Conservation (phyloP, 2,797 vertebrate genomes). For the Leptatherina wallacei region DNA sequence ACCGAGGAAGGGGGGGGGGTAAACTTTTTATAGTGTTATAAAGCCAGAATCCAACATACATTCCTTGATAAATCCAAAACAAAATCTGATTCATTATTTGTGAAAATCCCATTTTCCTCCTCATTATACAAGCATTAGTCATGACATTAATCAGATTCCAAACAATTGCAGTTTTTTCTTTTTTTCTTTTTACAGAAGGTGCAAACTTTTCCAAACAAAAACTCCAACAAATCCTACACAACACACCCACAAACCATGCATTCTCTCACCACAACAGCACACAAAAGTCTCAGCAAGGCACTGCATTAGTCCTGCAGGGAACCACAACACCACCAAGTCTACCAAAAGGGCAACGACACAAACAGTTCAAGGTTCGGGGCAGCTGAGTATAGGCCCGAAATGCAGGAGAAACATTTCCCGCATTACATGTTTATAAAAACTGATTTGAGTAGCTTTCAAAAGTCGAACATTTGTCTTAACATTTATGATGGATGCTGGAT, state of each 20-base stretch:
- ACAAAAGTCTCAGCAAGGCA: constrained; percentile 55
- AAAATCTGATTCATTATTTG: background rate
- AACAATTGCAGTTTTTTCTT: background rate
- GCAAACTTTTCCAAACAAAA: constrained; percentile 20
- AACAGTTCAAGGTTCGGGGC: constrained; percentile 21
- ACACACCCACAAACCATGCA: constrained; percentile 39
- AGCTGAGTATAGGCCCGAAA: constrained; percentile 16
- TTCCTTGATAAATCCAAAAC: background rate
- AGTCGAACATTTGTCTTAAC: background rate
- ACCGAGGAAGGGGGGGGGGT: background rate
- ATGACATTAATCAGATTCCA: constrained; percentile 1
- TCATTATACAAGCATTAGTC: background rate
- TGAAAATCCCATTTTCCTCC: background rate
- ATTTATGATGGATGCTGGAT: background rate
- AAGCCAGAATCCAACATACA: constrained; percentile 15
- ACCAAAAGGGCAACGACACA: background rate
- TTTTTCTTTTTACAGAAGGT: constrained; percentile 18
- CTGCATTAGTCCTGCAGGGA: constrained; percentile 56
- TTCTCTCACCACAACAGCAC: constrained; percentile 18
- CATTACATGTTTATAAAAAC: background rate
- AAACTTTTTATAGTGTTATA: constrained; percentile 10
- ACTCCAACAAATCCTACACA: constrained; percentile 5
- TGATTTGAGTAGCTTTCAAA: background rate
- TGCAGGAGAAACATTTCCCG: background rate
- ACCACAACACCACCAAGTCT: constrained; percentile 1